phyloP scores from a whole-genome alignment of 2,113 vertebrate genomes.

The Microcebus jonahi region DNA sequence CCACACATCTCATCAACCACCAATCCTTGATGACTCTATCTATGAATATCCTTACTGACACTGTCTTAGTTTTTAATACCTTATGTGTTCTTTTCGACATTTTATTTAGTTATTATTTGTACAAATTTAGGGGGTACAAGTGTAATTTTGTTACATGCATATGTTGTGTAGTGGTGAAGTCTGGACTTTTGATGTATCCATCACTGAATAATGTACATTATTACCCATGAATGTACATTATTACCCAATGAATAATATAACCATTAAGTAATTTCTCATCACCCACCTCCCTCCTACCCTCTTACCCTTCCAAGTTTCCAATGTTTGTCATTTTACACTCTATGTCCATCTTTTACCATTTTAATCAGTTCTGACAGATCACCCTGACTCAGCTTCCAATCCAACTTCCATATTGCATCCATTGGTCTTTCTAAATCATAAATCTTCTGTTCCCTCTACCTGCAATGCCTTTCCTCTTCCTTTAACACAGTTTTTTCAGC shows the following conservation, averaged over 20 bases:
- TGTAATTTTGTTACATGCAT: too few species aligned
- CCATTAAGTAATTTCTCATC: too few species aligned
- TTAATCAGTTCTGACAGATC: conserved; percentile 25
- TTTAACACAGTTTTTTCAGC: background rate
- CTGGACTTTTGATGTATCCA: too few species aligned
- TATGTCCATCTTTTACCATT: background rate
- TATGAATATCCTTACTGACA: background rate
- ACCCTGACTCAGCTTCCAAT: background rate
- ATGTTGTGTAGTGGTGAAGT: too few species aligned
- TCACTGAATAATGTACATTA: too few species aligned
- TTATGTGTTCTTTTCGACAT: background rate
- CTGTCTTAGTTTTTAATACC: background rate
- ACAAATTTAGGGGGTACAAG: too few species aligned
- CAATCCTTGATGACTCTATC: background rate
- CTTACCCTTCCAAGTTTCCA: too few species aligned
- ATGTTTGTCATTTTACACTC: too few species aligned
- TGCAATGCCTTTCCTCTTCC: background rate
- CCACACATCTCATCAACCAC: background rate
- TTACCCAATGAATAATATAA: too few species aligned
- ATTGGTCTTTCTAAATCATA: background rate
- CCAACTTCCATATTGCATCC: background rate
- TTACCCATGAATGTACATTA: too few species aligned
- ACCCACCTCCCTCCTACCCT: too few species aligned
- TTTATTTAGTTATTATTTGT: background rate
- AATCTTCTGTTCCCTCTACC: background rate